Percentiles rank a stretch among this genome's conserved stretches.
phyloP scores from a whole-genome alignment of 2,888 invertebrate species.

The Electrophaes corylata region DNA sequence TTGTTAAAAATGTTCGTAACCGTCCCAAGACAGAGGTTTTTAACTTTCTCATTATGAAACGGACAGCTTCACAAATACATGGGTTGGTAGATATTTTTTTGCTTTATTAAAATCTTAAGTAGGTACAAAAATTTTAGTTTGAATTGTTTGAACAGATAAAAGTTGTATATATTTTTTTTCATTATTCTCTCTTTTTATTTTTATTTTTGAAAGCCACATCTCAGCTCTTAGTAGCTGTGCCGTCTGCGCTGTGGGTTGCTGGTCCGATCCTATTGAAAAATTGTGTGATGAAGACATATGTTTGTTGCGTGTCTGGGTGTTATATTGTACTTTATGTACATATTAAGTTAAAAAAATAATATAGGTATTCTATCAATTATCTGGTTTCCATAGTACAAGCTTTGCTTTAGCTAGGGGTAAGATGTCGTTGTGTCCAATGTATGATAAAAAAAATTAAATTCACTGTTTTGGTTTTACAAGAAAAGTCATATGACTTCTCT shows the following conservation, averaged over 20 bases:
- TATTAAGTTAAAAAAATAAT: too few species aligned
- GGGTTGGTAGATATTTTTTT: slow-evolving; percentile 25
- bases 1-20: slow-evolving; percentile 41
- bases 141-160: neutral
- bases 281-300: too few species aligned
- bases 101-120: slow-evolving; percentile 1
- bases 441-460: too few species aligned
- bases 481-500: neutral
- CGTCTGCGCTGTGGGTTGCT: too few species aligned
- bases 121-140: neutral
- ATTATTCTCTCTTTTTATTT: slow-evolving; percentile 6
- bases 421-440: too few species aligned
- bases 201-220: neutral
- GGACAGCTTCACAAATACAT: slow-evolving; percentile 24
- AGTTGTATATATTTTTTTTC: neutral
- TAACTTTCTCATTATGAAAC: slow-evolving; percentile 39
- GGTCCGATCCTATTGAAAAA: too few species aligned
- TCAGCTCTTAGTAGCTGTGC: too few species aligned
- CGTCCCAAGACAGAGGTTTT: slow-evolving; percentile 39
- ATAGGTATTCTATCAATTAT: too few species aligned
- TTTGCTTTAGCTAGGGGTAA: too few species aligned
- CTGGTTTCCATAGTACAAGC: too few species aligned
- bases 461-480: neutral
- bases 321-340: too few species aligned
- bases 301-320: too few species aligned